Conservation (phyloP, 2,113 vertebrate genomes). For the Chrysemys picta region DNA sequence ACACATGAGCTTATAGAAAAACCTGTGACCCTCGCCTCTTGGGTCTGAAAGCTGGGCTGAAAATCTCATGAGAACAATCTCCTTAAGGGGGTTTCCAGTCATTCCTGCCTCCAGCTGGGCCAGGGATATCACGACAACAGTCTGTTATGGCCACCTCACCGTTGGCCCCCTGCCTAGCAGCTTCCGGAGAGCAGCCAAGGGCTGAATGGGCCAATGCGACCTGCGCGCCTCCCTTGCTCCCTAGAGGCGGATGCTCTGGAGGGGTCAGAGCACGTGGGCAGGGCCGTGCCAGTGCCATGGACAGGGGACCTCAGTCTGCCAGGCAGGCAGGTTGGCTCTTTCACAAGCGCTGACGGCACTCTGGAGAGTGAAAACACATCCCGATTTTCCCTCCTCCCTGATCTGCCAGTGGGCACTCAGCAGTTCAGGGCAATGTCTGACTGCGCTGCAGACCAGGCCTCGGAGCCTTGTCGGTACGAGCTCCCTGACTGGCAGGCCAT, state of each 20-base stretch:
- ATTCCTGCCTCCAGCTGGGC: background rate
- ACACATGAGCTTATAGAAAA: slow-evolving; percentile 22
- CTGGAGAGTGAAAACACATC: background rate
- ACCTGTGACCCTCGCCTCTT: background rate
- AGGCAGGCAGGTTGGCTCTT: background rate
- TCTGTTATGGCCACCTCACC: background rate
- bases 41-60: background rate
- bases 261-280: background rate
- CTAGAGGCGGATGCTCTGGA: background rate
- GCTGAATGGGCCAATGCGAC: background rate
- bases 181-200: background rate
- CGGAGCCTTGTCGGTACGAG: slow-evolving; percentile 48
- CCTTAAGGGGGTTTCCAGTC: slow-evolving; percentile 12
- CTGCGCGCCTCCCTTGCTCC: background rate
- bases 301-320: background rate
- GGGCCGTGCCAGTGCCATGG: background rate
- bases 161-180: background rate
- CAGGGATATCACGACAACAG: background rate
- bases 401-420: background rate
- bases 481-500: slow-evolving; percentile 16
- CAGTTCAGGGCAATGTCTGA: slow-evolving; percentile 40
- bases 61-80: background rate
- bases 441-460: slow-evolving; percentile 38
- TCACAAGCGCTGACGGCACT: fast-evolving
- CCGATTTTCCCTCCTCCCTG: background rate